A percentile compares a stretch with the other conserved stretches of the same genome.
Conservation (phyloP, 2,113 vertebrate species). For the Uria lomvia region DNA sequence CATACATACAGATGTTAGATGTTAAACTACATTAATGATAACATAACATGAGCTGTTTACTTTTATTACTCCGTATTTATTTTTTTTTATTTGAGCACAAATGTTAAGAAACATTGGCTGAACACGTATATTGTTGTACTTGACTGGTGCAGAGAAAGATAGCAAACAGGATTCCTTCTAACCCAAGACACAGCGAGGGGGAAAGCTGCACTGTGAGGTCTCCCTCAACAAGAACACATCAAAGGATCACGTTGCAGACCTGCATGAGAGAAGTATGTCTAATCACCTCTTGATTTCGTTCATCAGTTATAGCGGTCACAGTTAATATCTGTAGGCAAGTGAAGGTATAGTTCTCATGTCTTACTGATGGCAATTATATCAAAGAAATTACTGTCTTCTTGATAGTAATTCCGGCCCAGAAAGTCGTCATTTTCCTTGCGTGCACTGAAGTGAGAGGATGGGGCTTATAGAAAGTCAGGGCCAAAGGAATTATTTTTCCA, state of each 20-base stretch:
- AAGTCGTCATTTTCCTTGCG: not conserved
- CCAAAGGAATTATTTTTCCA: not conserved
- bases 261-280: not conserved
- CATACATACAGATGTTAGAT: not conserved
- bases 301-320: not conserved
- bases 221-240: not conserved
- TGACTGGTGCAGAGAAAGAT: not conserved
- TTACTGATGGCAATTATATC: not conserved
- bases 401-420: not conserved
- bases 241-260: not conserved
- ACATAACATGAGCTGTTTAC: not conserved
- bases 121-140: not conserved
- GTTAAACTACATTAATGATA: not conserved
- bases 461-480: not conserved
- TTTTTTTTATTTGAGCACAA: not conserved
- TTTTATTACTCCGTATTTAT: not conserved
- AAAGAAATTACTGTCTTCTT: not conserved
- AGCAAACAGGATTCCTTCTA: not conserved
- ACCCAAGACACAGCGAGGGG: not conserved
- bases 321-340: not conserved
- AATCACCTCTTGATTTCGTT: not conserved
- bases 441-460: not conserved
- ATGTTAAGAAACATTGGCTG: not conserved
- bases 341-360: not conserved
- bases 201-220: not conserved